Evolutionary conservation across 1,140 invertebrate genomes (phyloP), one percentile per base, ranked within the genome.

Genomic region (Propsilocerus akamusi): DNA sequence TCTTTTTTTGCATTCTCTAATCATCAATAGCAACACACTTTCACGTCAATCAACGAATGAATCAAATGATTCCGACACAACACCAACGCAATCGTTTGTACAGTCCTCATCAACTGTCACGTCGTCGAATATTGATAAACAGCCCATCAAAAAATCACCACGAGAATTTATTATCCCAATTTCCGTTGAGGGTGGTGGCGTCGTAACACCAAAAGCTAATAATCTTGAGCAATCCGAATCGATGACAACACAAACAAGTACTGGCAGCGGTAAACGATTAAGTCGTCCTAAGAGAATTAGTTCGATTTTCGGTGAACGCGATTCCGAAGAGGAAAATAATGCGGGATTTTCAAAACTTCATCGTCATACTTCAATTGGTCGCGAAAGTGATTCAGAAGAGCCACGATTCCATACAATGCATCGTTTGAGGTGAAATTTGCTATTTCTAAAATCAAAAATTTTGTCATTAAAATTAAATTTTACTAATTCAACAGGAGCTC

Each of bases 111-210:
- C 63, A 10, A 54, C 62, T 4, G 53, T 60, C 26, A 62, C 58
- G 46, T 48, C 34, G 3, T 66, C 68, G 3, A 67, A 63, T 8
- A 65, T 74, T 22, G 78, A 68, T 26, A 69, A 69, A 7, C 77
- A 89, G 60, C 81, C 83, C 1, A 88, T 88, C 54, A 79, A 83
- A 57, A 91, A 91, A 67, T 86, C 83, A 49, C 84, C 86, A 8
- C 69, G 87, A 14, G 88, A 92, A 66, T 89, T 87, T 56, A 89
- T 92, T 58, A 91, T 92, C 66, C 88, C 88, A 1, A 91, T 92
- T 57, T 83, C 85, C 12, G 78, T 91, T 34, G 88, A 91, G 68
- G 86, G 85, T 52, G 85, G 85, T 52, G 85, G 85, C 48, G 86
- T 81, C 59, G 79, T 87, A 22, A 89, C 83, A 17, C 86, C 84